Base-by-base conservation (phyloP, 2,113 vertebrate species). In the Procavia capensis region DNA sequence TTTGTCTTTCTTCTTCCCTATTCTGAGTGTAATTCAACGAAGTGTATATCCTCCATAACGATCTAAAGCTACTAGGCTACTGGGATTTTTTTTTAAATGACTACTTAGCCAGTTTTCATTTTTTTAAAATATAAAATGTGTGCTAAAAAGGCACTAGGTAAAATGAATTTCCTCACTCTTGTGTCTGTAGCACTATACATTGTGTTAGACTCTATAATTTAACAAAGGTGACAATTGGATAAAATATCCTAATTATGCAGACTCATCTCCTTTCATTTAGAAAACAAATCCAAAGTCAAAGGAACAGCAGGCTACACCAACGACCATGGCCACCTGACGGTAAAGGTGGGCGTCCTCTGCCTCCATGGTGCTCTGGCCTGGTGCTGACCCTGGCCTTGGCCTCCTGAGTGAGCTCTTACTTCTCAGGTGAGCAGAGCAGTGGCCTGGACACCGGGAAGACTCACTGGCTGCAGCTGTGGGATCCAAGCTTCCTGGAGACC, bases 131-230 rank as follows among this genome's bases (percentile, higher is more conserved):
- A n/a, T n/a, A n/a, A 97, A 97, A 97, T 85, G 61, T 96, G 88
- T 97, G 95, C 95, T 96, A 97, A 97, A 97, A 98, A 98, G 97
- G 98, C 97, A 98, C 98, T 97, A 94, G 85, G 97, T 93, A 96
- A 95, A 95, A 95, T 82, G 85, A 96, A 95, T 92, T 84, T 94
- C 86, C 79, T 97, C 59, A 74, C 45, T 93, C 74, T 92, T 81
- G 68, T 81, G 54, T 85, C 75, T 45, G 68, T 79, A 93, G 81
- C 59, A 95, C 75, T 96, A 90, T 31, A 96, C 93, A 78, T 10
- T 45, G 68, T 85, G 43, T 96, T 95, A 90, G 93, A 91, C 63
- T 93, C 83, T 92, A 41, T 83, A 84, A 85, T 82, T 97, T 68
- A 94, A 87, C 66, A 74, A 89, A 66, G 61, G 57, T 95, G 57